Evolutionary conservation across 64 coral and sea anemone species (phyloP), one percentile per base, ranked within the genome.

Genomic region (Pachyseris speciosa): DNA sequence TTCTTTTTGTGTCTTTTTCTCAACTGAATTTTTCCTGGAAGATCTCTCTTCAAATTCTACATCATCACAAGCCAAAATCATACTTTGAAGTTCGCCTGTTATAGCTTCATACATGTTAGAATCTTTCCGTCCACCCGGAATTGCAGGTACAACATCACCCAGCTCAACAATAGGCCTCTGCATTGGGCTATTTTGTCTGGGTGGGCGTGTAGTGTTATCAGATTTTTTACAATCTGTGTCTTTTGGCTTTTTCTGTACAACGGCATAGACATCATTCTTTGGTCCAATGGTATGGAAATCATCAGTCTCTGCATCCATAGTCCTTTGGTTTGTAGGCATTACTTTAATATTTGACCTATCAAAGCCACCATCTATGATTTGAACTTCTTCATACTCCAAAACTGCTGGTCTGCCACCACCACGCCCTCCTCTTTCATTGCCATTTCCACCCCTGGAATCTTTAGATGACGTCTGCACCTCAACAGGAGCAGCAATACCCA

Each of bases 161-260:
- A 81, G 40, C 53, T 81, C 77, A 81, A 81, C 51, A 39, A 40
- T 61, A 4, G 77, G 77, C 20, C 53, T 60, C 19, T 81, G 77
- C 12, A 61, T 63, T 26, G 77, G 88, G 60, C 51, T 91, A 51
- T 20, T 81, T 75, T 85, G 59, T 36, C 48, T 94, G 48, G 45
- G 83, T 34, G 38, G 75, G 7, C 12, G 29, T 80, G 3, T 64
- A 38, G 0, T 70, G 7, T 37, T 16, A 0, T 71, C 44, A 27
- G 58, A 19, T 64, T n/a, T 40, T 26, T 70, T 90, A 37, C 17
- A 38, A n/a, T 79, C 63, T 25, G 42, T 71, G 77, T 58, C 36
- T 42, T 86, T 92, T 47, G 77, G 40, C 79, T 96, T 92, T 86
- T 98, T 98, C 52, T 98, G 55, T 17, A 98, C 92, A 57, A 94